Evolutionary conservation across 1,140 invertebrate species (phyloP).

Genomic region (Ditylenchus dipsaci): DNA sequence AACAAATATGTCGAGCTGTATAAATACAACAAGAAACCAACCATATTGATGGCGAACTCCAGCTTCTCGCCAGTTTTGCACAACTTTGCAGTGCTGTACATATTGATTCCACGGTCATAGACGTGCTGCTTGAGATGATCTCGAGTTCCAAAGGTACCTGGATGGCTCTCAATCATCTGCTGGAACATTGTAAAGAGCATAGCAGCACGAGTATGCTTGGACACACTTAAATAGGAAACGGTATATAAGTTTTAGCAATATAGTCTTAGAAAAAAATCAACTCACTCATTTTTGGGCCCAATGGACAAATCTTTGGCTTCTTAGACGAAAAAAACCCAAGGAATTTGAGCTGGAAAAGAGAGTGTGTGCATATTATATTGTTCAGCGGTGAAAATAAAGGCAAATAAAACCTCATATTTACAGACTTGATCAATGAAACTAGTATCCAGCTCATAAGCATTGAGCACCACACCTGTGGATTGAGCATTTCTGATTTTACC

Average conservation of each 20-base stretch:
- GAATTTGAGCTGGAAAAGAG: not conserved
- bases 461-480: not conserved
- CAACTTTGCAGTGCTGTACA: conserved; percentile 19
- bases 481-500: not conserved
- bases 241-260: too few species aligned
- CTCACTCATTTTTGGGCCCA: not conserved
- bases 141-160: conserved; percentile 9
- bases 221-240: conserved; percentile 18
- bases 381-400: too few species aligned
- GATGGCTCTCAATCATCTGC: conserved; percentile 6
- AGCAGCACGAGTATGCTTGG: conserved; percentile 10
- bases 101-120: conserved; percentile 24
- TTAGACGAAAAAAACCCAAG: not conserved
- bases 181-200: conserved; percentile 24
- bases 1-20: too few species aligned
- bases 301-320: not conserved
- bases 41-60: conserved; percentile 13
- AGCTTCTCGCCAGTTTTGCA: conserved; percentile 15
- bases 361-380: too few species aligned
- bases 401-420: not conserved
- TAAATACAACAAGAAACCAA: too few species aligned
- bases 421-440: not conserved
- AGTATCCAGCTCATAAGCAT: not conserved
- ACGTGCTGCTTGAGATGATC: not conserved
- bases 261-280: not conserved